Evolutionary conservation across 1,140 invertebrate genomes (phyloP), one percentile per base, ranked within the genome.

Genomic region (Phymorhynchus buccinoides): DNA sequence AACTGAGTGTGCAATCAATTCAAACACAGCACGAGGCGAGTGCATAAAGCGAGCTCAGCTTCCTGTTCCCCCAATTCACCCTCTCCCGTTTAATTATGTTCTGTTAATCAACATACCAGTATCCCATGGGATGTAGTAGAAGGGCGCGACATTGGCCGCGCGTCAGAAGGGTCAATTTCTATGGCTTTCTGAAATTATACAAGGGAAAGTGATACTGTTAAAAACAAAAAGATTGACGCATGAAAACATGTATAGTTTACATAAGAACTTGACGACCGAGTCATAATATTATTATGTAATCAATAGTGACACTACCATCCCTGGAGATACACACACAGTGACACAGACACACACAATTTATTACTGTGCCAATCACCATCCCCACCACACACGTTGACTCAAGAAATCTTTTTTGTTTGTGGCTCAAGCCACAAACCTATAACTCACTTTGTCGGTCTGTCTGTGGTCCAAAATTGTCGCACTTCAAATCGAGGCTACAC

Each of bases 31-130:
- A n/a, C n/a, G n/a, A n/a, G n/a, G n/a, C n/a, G n/a, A n/a, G n/a
- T n/a, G n/a, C n/a, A n/a, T n/a, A n/a, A n/a, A n/a, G n/a, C n/a
- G n/a, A n/a, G n/a, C n/a, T n/a, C n/a, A n/a, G n/a, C n/a, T n/a
- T n/a, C n/a, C n/a, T n/a, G n/a, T n/a, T n/a, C n/a, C n/a, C n/a
- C n/a, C n/a, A n/a, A n/a, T n/a, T n/a, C n/a, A n/a, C n/a, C n/a
- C n/a, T n/a, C n/a, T n/a, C n/a, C n/a, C n/a, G n/a, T n/a, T n/a
- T n/a, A n/a, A n/a, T n/a, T n/a, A n/a, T n/a, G n/a, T n/a, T n/a
- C n/a, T n/a, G n/a, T n/a, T n/a, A 62, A 32, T 37, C 81, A n/a
- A 22, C 81, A 32, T 73, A 83, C 81, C 81, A 83, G 66, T 83
- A 83, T n/a, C 81, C 81, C 7, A 83, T 62, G 16, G 81, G 73